Evolutionary conservation across 2,113 vertebrate genomes (phyloP).

Genomic region (Pagrus major): DNA sequence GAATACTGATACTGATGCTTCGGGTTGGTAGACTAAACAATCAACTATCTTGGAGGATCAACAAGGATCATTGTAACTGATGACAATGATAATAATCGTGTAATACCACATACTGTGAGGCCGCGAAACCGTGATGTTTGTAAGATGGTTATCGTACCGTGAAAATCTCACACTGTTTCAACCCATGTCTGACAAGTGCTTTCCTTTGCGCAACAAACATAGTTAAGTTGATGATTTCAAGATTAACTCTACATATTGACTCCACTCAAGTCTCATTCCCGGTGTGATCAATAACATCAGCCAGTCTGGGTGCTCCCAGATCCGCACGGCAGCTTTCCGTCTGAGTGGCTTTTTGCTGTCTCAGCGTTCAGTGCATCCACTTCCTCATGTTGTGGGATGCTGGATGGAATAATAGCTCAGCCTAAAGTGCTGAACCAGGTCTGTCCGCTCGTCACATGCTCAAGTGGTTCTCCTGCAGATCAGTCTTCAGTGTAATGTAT

Average conservation of each 20-base stretch:
- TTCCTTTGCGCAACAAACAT: neutral
- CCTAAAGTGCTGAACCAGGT: slow-evolving; percentile 61
- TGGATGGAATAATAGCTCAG: slow-evolving; percentile 36
- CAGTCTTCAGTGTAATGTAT: neutral
- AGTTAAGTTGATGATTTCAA: neutral
- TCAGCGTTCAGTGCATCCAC: slow-evolving; percentile 52
- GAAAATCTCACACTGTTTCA: too few species aligned
- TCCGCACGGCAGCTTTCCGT: slow-evolving; percentile 17
- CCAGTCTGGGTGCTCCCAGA: slow-evolving; percentile 10
- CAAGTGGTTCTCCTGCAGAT: slow-evolving; percentile 13
- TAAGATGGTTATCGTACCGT: too few species aligned
- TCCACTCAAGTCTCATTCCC: neutral
- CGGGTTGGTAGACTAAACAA: too few species aligned
- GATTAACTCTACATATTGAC: neutral
- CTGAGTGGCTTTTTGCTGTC: slow-evolving; percentile 57
- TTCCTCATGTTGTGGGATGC: slow-evolving; percentile 12
- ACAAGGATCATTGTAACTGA: too few species aligned
- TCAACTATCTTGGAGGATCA: too few species aligned
- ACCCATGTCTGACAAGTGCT: neutral
- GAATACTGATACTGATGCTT: too few species aligned
- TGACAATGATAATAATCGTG: too few species aligned
- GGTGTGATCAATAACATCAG: slow-evolving; percentile 36
- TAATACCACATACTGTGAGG: too few species aligned
- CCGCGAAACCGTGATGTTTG: too few species aligned
- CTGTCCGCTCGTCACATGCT: neutral